Evolutionary conservation across 2,888 invertebrate genomes (phyloP).

Genomic region (Apotomis betuletana): DNA sequence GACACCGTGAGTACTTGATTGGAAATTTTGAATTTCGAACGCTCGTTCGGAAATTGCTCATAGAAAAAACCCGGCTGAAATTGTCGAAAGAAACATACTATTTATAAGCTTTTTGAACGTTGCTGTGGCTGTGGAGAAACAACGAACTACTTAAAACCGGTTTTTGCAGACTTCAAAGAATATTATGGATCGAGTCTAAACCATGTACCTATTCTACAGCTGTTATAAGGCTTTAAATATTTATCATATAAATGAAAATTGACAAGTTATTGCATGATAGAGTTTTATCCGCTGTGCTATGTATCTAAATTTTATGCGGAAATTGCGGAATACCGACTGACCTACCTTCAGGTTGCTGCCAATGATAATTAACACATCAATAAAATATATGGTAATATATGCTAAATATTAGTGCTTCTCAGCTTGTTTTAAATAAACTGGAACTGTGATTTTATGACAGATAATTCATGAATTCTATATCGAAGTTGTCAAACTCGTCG

Average conservation of each 20-base stretch:
- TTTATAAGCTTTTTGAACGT: constrained; percentile 16
- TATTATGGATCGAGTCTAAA: neutral
- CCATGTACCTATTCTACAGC: neutral
- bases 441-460: neutral
- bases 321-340: neutral
- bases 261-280: neutral
- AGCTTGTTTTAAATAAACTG: constrained; percentile 11
- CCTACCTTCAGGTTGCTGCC: neutral
- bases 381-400: constrained; percentile 2
- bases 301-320: neutral
- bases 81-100: constrained; percentile 42
- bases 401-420: constrained; percentile 9
- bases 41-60: constrained; percentile 38
- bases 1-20: constrained; percentile 73
- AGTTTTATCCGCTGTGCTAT: neutral
- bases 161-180: neutral
- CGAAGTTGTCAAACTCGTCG: neutral
- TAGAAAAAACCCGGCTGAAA: constrained; percentile 44
- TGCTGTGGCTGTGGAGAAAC: neutral
- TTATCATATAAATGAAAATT: neutral
- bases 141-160: neutral
- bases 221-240: neutral
- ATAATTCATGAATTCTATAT: neutral
- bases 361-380: constrained; percentile 16
- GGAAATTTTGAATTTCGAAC: constrained; percentile 61